Base-by-base conservation (phyloP, 2,113 vertebrate genomes). In the Aegithalos caudatus region DNA sequence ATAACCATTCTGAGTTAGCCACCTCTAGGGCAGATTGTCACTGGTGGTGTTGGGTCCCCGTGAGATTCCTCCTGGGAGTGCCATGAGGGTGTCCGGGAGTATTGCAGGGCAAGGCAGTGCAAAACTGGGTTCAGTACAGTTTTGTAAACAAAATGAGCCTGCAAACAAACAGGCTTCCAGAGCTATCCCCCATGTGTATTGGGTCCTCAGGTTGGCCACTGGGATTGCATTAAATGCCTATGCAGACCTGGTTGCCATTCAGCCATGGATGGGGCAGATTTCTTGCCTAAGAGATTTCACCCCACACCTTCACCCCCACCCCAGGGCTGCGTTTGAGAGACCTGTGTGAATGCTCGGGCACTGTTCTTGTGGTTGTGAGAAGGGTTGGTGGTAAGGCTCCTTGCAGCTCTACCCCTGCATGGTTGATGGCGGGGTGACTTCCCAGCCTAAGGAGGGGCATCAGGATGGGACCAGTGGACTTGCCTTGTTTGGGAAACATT, bases 401-500 rank as follows among this genome's bases (percentile, higher is more conserved):
- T 56, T 57, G 42, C 38, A 61, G 10, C n/a, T 76, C 40, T 71
- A 10, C 72, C 65, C 38, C 56, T 40, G 2, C 27, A 24, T 19
- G 10, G 17, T 71, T 9, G 50, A n/a, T 64, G 29, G 31, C 70
- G 27, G n/a, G 22, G 35, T 82, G 69, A 65, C 42, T 85, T 92
- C 84, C 37, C 58, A 90, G 33, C 62, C 33, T 14, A 14, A 27
- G 56, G 33, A 70, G 42, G 6, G 7, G 6, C 51, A 5, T 47
- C 71, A 77, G 51, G 44, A 28, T 6, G 8, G 54, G 48, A 86
- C 44, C 42, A 3, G 44, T 44, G 31, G 38, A 29, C 14, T 86
- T 65, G 25, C 33, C 40, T 82, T 90, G 86, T 94, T 95, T 86
- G 58, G 81, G 82, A 94, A 97, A 90, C 67, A 60, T 0, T 58